A percentile compares a stretch with the other conserved stretches of the same genome.
Conservation (phyloP, 2,113 vertebrate genomes). For the Leptobrachium ailaonicum region DNA sequence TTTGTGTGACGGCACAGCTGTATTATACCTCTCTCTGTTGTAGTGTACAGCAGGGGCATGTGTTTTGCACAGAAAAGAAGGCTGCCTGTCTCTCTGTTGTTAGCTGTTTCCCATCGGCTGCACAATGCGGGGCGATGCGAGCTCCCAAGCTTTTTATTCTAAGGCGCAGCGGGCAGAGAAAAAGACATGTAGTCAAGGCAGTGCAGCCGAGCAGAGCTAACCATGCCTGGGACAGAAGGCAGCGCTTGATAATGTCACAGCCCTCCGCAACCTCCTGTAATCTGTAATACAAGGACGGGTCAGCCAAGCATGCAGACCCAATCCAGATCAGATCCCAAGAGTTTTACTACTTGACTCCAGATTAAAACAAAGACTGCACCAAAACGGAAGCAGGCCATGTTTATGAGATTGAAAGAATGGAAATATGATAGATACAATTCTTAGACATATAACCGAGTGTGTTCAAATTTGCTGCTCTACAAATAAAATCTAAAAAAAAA, state of each 20-base stretch:
- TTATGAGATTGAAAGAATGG: too few species aligned
- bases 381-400: not conserved
- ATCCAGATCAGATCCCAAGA: slow-evolving; percentile 30
- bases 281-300: slow-evolving; percentile 32
- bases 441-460: too few species aligned
- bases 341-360: slow-evolving; percentile 29
- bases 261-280: slow-evolving; percentile 21
- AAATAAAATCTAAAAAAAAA: too few species aligned
- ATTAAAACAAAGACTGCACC: slow-evolving; percentile 16
- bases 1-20: too few species aligned
- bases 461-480: too few species aligned
- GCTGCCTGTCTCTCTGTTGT: not conserved
- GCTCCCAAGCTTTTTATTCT: slow-evolving; percentile 19
- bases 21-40: too few species aligned
- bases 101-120: slow-evolving; percentile 10
- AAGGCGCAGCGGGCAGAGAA: slow-evolving; percentile 24
- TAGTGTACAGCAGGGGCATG: too few species aligned
- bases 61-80: too few species aligned
- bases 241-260: slow-evolving; percentile 38
- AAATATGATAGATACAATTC: too few species aligned
- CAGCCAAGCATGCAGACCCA: slow-evolving; percentile 30
- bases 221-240: slow-evolving; percentile 37
- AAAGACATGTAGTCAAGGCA: slow-evolving; percentile 25
- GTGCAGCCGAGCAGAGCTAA: slow-evolving; percentile 31
- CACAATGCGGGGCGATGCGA: not conserved